Base-by-base conservation (phyloP, 2,888 invertebrate genomes). In the Microctonus hyperodae region DNA sequence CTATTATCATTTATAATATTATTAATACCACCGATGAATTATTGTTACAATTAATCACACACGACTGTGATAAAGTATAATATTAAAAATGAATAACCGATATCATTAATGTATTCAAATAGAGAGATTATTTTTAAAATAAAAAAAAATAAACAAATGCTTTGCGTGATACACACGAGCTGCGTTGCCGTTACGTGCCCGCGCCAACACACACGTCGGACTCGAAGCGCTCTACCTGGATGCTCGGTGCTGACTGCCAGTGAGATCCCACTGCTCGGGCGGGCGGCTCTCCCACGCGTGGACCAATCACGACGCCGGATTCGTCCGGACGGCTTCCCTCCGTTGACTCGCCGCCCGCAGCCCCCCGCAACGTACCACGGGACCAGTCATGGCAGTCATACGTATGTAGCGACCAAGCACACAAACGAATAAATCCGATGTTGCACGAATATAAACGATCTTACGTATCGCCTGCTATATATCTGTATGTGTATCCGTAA, bases 261-360 rank as follows among this genome's bases (percentile, higher is more conserved):
- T 75, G 72, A 70, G 78, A 76, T 76, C 72, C 69, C 69, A 60
- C 73, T 78, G 78, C 82, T 83, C 84, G 84, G 81, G 81, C 83
- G 81, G 82, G 78, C 79, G 80, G 80, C 80, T 80, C 83, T 82
- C 82, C 83, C 80, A 79, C 81, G 81, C 81, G 77, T 68, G 79
- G 78, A 80, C 84, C 83, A 83, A 82, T 82, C 81, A 76, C 77
- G 73, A 74, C 73, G 67, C 66, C 72, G 84, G 81, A 84, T 74
- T 76, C 74, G 71, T 73, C 64, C 65, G 67, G 71, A 70, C 73
- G 68, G 73, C 72, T 74, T 85, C 84, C 85, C 75, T 85, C 63
- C 79, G 85, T 84, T 71, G 31, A 72, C 61, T 53, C 60, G 35
- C 62, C 64, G 64, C 65, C 53, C 53, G 28, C 55, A 40, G 53